Conservation (phyloP, 2,888 invertebrate species). For the Drosophila cracens region DNA sequence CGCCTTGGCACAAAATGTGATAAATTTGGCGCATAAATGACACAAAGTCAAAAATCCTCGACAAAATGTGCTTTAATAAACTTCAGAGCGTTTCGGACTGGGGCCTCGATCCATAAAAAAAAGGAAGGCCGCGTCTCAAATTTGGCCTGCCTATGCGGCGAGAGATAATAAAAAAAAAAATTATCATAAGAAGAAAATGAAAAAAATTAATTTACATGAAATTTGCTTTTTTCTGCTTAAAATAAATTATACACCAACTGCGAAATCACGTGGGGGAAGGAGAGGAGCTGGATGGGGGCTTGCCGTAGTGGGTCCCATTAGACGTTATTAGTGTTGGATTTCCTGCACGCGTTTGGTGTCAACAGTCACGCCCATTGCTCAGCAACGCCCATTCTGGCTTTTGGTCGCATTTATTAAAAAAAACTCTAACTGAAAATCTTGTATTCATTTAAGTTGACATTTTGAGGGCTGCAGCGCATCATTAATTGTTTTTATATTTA, state of each 20-base stretch:
- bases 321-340: constrained; percentile 60
- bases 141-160: constrained; percentile 27
- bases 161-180: constrained; percentile 60
- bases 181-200: constrained; percentile 61
- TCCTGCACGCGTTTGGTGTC: constrained; percentile 40
- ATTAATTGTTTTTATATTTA: constrained; percentile 7
- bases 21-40: constrained; percentile 69
- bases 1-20: constrained; percentile 50
- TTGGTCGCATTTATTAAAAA: constrained; percentile 18
- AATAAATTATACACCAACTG: constrained; percentile 53
- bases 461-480: not conserved
- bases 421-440: not conserved
- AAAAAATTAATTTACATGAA: constrained; percentile 74
- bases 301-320: constrained; percentile 39
- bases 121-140: constrained; percentile 23
- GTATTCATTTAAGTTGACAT: constrained; percentile 9
- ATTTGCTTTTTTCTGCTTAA: constrained; percentile 49
- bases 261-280: not conserved
- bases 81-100: constrained; percentile 21
- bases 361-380: constrained; percentile 40
- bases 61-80: constrained; percentile 64
- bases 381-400: constrained; percentile 11
- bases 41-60: constrained; percentile 64
- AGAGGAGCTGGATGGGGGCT: not conserved
- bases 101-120: constrained; percentile 14